Conservation (phyloP, 1,140 invertebrate species). For the Oreohelix idahoensis region DNA sequence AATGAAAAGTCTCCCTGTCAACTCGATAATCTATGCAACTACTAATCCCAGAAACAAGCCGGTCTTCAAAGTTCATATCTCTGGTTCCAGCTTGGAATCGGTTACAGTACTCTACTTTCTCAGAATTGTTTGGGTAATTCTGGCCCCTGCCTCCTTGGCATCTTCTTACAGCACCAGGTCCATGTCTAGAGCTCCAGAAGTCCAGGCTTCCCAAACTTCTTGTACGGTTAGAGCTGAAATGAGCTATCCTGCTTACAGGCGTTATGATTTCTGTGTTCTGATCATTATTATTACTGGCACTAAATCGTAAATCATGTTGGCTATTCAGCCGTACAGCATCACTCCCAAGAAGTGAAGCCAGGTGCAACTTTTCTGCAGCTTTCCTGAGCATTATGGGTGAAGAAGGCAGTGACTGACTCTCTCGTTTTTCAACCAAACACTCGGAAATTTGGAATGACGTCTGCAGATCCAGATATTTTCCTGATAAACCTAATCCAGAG, state of each 20-base stretch:
- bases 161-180: neutral
- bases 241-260: neutral
- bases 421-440: conserved; percentile 18
- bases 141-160: neutral
- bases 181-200: conserved; percentile 14
- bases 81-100: neutral
- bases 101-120: neutral
- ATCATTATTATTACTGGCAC: neutral
- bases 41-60: neutral
- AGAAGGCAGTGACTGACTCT: conserved; percentile 62
- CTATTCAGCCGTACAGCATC: neutral
- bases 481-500: neutral
- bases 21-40: neutral
- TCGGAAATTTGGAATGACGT: conserved; percentile 60
- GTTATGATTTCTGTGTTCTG: neutral
- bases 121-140: neutral
- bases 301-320: neutral
- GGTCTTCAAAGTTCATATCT: neutral
- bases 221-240: conserved; percentile 4
- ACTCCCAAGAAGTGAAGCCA: conserved; percentile 64
- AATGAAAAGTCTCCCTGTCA: neutral
- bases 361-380: conserved; percentile 63
- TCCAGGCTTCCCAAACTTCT: conserved; percentile 16
- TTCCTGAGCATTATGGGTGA: conserved; percentile 65
- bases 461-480: conserved; percentile 22